Base-by-base conservation (phyloP, 2,888 invertebrate species). In the Polydrusus tereticollis region DNA sequence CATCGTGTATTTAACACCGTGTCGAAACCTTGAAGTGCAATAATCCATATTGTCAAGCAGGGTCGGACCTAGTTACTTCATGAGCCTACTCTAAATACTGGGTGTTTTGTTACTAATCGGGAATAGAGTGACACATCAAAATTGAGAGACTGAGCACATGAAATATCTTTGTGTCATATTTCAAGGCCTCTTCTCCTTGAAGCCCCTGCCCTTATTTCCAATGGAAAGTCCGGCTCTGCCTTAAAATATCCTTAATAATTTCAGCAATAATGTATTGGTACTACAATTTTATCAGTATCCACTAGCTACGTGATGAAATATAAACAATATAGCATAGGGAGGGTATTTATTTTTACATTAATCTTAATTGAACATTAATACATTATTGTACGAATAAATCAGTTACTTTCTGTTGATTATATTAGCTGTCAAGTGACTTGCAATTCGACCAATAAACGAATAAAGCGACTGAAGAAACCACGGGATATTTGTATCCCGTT, bases 381-480 rank as follows among this genome's bases (percentile, higher is more conserved):
- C 29, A 55, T 16, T 55, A 55, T 55, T 55, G 29, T 29, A 50
- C 18, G 41, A 23, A 26, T 43, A 65, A 41, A 23, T 55, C 55
- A 29, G 43, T 64, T 41, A 41, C 38, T 55, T 57, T 62, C 70
- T 45, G 65, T 65, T 68, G 70, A 72, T 75, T 59, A n/a, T n/a
- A 75, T 75, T 73, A 50, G 67, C 75, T 75, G 75, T 72, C 73
- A 72, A 73, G 63, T 75, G 75, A 75, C 75, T 75, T 75, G 75
- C 75, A 72, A 69, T 62, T 70, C 7, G 47, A 57, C 33, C 43
- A 21, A 20, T 52, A 69, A 72, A 73, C 67, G 70, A 57, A 58
- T 50, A 33, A 67, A 67, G 47, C 62, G 69, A 69, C 73, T 66
- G 67, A 62, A 64, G 45, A 62, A 67, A 50, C 74, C 36, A 55